phyloP scores from a whole-genome alignment of 2,113 vertebrate species.

The Seriola rivoliana region DNA sequence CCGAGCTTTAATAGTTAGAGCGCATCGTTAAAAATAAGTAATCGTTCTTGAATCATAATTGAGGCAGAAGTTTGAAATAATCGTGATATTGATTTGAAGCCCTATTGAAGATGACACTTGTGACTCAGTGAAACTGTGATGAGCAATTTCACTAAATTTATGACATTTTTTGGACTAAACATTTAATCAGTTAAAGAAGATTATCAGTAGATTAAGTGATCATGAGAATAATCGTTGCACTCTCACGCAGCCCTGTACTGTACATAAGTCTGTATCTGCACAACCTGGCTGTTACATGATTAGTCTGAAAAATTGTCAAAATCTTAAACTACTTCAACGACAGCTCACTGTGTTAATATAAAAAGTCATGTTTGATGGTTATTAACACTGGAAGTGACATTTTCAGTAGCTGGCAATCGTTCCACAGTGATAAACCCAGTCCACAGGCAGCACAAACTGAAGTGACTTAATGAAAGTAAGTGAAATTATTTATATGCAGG shows the following conservation, averaged over 20 bases:
- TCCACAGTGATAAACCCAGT: not conserved
- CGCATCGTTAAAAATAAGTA: too few relatives aligned
- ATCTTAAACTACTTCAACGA: not conserved
- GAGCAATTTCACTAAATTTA: too few relatives aligned
- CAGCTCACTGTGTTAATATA: not conserved
- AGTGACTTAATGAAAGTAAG: not conserved
- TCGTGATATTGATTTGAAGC: too few relatives aligned
- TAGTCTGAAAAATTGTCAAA: not conserved
- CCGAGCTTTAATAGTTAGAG: too few relatives aligned
- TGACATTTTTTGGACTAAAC: too few relatives aligned
- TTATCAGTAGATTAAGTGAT: not conserved
- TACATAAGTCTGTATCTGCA: not conserved
- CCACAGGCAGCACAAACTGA: not conserved
- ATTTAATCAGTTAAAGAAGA: not conserved
- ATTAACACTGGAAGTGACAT: not conserved
- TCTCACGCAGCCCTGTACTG: not conserved
- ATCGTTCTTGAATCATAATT: too few relatives aligned
- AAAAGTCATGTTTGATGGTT: not conserved
- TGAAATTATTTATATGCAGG: not conserved
- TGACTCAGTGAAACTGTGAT: too few relatives aligned
- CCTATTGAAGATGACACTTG: too few relatives aligned
- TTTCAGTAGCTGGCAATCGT: not conserved
- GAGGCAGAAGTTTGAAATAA: too few relatives aligned
- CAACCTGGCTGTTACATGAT: not conserved
- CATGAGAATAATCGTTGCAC: too few relatives aligned